A percentile compares a stretch with the other conserved stretches of the same genome.
phyloP scores from a whole-genome alignment of 2,113 vertebrate genomes.

The Perccottus glenii region DNA sequence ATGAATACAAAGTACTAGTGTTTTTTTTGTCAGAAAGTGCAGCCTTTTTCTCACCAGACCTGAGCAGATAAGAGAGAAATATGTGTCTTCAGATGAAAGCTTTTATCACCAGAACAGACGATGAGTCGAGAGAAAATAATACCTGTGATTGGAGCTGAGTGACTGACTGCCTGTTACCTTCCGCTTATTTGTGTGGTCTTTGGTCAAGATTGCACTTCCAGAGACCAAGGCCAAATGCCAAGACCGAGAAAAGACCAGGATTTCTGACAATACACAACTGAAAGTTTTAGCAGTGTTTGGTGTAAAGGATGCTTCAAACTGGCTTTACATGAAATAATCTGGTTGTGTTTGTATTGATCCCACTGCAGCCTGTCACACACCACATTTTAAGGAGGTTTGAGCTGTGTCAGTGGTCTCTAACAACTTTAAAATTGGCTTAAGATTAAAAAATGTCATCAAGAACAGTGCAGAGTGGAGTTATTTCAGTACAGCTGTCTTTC shows the following conservation, averaged over 20 bases:
- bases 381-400: too few relatives aligned
- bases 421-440: too few relatives aligned
- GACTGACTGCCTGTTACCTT: neutral
- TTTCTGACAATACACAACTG: too few relatives aligned
- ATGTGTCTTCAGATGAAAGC: neutral
- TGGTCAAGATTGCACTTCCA: neutral
- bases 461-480: slow-evolving; percentile 5
- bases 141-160: slow-evolving; percentile 14
- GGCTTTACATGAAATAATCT: too few relatives aligned
- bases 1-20: neutral
- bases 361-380: too few relatives aligned
- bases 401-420: too few relatives aligned
- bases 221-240: too few relatives aligned
- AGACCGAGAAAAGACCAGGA: too few relatives aligned
- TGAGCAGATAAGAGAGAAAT: slow-evolving; percentile 18
- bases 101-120: slow-evolving; percentile 11
- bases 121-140: slow-evolving; percentile 1
- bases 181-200: neutral
- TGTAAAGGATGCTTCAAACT: too few relatives aligned
- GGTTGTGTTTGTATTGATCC: too few relatives aligned
- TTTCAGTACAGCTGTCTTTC: slow-evolving; percentile 23
- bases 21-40: slow-evolving; percentile 9
- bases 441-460: neutral
- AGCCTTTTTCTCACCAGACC: slow-evolving; percentile 13
- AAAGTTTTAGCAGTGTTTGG: too few relatives aligned